Evolutionary conservation across 2,888 invertebrate species (phyloP).

Genomic region (Agrotis segetum): DNA sequence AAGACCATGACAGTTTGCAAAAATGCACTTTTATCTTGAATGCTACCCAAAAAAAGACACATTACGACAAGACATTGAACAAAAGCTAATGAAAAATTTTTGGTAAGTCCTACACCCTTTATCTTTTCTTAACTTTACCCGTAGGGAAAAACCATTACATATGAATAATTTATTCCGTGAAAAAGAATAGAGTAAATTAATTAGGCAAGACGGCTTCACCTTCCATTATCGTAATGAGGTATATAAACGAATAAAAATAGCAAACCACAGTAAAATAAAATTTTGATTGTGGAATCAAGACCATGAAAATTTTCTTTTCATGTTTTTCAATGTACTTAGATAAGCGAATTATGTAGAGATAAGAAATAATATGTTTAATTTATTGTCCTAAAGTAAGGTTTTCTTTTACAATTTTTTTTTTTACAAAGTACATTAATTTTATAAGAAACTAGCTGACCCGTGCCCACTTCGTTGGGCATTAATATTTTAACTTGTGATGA

Average conservation of each 20-base stretch:
- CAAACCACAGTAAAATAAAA: not conserved
- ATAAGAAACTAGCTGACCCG: too few species aligned
- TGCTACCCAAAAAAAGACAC: too few species aligned
- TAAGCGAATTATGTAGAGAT: too few species aligned
- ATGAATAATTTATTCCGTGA: not conserved
- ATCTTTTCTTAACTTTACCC: not conserved
- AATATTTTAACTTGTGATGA: too few species aligned
- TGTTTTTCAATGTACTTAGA: not conserved
- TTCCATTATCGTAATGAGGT: conserved; percentile 10
- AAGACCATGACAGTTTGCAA: too few species aligned
- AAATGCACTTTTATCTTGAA: too few species aligned
- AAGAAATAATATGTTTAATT: not conserved
- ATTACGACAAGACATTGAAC: too few species aligned
- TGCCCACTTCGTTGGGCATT: too few species aligned
- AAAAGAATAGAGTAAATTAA: not conserved
- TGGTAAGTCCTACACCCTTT: not conserved
- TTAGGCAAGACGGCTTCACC: not conserved
- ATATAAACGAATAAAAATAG: conserved; percentile 16
- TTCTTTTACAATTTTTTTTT: too few species aligned
- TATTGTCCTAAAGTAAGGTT: not conserved
- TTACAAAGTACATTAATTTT: too few species aligned
- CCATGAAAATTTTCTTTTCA: not conserved
- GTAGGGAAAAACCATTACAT: not conserved
- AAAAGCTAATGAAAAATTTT: not conserved
- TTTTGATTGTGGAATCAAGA: not conserved